Conservation (phyloP, 2,113 vertebrate species). For the Regulus satrapa region DNA sequence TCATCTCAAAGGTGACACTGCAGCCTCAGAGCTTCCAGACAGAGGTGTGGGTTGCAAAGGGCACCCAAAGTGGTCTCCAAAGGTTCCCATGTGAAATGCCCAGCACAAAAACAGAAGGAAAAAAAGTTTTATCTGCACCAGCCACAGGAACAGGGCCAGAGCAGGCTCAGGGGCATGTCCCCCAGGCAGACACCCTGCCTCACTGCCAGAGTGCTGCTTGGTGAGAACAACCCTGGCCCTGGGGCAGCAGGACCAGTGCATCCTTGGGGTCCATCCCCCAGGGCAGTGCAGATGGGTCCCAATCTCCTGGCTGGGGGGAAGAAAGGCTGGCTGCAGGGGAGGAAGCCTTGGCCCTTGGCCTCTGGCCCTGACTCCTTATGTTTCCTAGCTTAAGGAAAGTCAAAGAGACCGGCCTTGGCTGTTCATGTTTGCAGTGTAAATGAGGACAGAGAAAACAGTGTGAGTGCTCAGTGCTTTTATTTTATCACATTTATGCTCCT, state of each 20-base stretch:
- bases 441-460: neutral
- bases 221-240: neutral
- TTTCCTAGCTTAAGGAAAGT: neutral
- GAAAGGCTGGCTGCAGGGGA: neutral
- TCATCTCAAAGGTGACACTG: neutral
- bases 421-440: neutral
- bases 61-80: neutral
- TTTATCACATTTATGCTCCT: neutral
- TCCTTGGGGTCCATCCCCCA: neutral
- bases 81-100: neutral
- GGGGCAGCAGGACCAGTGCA: neutral
- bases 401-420: accelerated
- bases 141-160: neutral
- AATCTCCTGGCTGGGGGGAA: neutral
- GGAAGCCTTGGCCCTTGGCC: neutral
- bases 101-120: neutral
- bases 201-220: neutral
- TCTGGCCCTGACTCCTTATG: neutral
- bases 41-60: neutral
- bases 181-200: accelerated
- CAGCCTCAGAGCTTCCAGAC: neutral
- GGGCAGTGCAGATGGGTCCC: neutral
- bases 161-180: neutral
- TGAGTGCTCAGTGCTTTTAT: neutral
- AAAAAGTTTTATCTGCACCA: neutral